phyloP scores from a whole-genome alignment of 1,140 invertebrate genomes.

The Zaprionus capensis region DNA sequence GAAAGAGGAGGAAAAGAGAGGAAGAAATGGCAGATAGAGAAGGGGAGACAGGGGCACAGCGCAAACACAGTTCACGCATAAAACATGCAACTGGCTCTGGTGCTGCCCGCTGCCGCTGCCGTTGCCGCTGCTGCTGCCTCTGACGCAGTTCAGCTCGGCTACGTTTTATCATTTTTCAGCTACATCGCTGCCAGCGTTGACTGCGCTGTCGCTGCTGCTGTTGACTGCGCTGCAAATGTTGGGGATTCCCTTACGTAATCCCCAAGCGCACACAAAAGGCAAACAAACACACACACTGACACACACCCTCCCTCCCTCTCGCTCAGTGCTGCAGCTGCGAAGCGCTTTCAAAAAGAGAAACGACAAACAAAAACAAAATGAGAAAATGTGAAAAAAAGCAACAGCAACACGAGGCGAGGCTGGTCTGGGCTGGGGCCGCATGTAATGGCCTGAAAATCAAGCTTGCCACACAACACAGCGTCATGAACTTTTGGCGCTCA shows the following conservation, averaged over 20 bases:
- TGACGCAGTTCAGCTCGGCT: constrained; percentile 60
- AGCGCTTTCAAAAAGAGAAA: constrained; percentile 48
- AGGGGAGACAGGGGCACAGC: background rate
- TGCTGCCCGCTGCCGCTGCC: background rate
- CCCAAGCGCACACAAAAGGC: constrained; percentile 78
- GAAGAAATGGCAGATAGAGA: too few species aligned
- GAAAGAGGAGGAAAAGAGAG: too few species aligned
- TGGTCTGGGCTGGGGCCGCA: constrained; percentile 17
- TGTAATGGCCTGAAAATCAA: constrained; percentile 80
- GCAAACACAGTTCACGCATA: constrained; percentile 52
- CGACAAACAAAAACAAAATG: constrained; percentile 59
- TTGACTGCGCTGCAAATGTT: constrained; percentile 74
- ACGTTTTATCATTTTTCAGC: constrained; percentile 52
- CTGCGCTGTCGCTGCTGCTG: constrained; percentile 55
- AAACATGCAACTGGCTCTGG: constrained; percentile 67
- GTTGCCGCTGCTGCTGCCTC: constrained; percentile 44
- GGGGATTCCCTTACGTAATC: constrained; percentile 82
- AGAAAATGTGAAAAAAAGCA: background rate
- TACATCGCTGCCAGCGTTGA: constrained; percentile 20
- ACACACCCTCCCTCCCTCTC: background rate
- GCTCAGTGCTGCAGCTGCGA: constrained; percentile 39
- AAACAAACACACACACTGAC: constrained; percentile 59
- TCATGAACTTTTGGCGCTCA: constrained; percentile 73
- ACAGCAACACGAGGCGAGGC: constrained; percentile 21
- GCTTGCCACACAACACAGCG: constrained; percentile 60